Evolutionary conservation across 2,113 vertebrate genomes (phyloP), one percentile per base, ranked within the genome.

Genomic region (Pampusana beccarii): DNA sequence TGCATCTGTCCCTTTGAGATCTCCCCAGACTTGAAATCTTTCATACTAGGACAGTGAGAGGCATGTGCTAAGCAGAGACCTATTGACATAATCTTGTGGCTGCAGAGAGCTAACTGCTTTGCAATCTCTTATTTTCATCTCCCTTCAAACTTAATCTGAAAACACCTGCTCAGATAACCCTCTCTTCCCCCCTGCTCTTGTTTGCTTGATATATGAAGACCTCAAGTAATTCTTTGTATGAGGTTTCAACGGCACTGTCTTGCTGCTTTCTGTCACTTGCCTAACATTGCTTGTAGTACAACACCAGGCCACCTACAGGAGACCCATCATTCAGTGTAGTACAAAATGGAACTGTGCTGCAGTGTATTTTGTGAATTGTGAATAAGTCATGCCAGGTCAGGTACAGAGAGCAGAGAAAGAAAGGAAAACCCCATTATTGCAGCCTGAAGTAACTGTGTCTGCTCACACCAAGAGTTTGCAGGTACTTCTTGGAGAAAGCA

Each of bases 101-200:
- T 78, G 36, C 61, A 93, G 77, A 92, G 82, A 70, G 60, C 60
- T 64, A 80, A 67, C 61, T 81, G 69, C 80, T 79, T 81, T 69
- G 21, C 57, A 88, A 42, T 88, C 80, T 95, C 80, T 79, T 40
- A 69, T 79, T 93, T 92, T 66, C 61, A 91, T 84, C 86, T 94
- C 44, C 44, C 58, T 95, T 95, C 87, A 87, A 88, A 75, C 40
- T 80, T 92, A 86, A 94, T 79, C 88, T 95, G 83, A 84, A 93
- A 95, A 92, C 53, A 92, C 66, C 83, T 81, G 33, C 73, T 60
- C 92, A 64, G 84, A 93, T 92, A 95, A 92, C 77, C 62, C 65
- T 88, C 65, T 81, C 56, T 74, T 29, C 31, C 28, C 6, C 38
- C 14, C 29, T 29, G 51, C 44, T 96, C 91, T 79, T 50, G 14